Evolutionary conservation across 1,140 invertebrate species (phyloP).

Genomic region (Trachelipus rathkii): DNA sequence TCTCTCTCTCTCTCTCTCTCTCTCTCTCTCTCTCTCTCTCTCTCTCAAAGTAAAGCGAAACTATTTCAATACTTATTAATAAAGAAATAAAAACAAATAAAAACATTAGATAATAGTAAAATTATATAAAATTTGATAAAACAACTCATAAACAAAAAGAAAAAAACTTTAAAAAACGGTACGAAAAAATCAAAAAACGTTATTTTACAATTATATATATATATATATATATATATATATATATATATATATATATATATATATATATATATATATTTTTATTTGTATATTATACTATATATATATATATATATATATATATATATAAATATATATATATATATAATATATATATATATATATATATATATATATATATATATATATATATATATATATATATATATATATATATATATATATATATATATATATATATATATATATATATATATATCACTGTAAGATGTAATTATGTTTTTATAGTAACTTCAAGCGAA

Average conservation of each 20-base stretch:
- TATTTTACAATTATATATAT: too few species aligned
- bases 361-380: slow-evolving; percentile 7
- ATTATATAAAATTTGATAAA: too few species aligned
- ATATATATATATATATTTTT: slow-evolving; percentile 2
- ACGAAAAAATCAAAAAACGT: too few species aligned
- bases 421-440: not conserved
- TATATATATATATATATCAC: slow-evolving; percentile 12
- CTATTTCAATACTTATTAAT: too few species aligned
- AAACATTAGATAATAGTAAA: too few species aligned
- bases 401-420: not conserved
- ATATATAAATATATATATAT: not conserved
- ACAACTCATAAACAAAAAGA: too few species aligned
- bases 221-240: slow-evolving; percentile 22
- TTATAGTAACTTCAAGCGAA: slow-evolving; percentile 84
- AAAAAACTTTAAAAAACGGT: too few species aligned
- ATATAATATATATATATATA: slow-evolving; percentile 24
- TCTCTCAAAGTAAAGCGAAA: too few species aligned
- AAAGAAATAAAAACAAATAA: too few species aligned
- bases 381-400: slow-evolving; percentile 14
- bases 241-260: slow-evolving; percentile 7
- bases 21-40: too few species aligned
- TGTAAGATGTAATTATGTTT: not conserved
- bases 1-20: too few species aligned
- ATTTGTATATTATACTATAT: not conserved
- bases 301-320: not conserved